A percentile compares a stretch with the other conserved stretches of the same genome.
These are phyloP conservation scores for Phylloscopus collybita DNA, from an alignment of 2,797 vertebrate species.

Conservation along the genomic window DNA sequence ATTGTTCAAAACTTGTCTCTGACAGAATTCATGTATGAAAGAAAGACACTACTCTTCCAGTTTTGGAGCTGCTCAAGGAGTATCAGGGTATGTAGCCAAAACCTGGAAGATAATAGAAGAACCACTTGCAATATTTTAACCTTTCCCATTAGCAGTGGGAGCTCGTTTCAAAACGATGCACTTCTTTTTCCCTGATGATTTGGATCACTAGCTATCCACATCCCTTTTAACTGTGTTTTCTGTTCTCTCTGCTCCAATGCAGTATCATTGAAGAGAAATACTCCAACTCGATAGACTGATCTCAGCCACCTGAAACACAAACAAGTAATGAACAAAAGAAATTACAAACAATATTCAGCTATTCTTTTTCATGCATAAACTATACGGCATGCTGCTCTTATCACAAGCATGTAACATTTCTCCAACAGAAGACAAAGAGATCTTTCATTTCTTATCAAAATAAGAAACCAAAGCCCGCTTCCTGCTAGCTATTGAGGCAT, in stretches of 20 bases:
- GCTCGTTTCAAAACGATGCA: background rate
- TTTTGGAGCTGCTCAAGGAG: background rate
- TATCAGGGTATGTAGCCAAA: background rate
- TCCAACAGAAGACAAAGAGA: background rate
- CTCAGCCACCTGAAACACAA: background rate
- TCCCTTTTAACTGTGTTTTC: background rate
- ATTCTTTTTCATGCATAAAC: background rate
- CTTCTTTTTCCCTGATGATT: background rate
- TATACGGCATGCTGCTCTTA: background rate
- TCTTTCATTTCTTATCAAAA: background rate
- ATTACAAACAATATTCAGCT: background rate
- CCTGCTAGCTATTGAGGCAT: background rate
- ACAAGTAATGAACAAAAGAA: background rate
- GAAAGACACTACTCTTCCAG: background rate
- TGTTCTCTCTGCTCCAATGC: background rate
- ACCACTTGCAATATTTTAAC: background rate
- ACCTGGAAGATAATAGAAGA: background rate
- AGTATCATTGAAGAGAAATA: background rate
- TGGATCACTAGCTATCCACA: background rate
- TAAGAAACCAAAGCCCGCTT: rapidly evolving
- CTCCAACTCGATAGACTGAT: background rate
- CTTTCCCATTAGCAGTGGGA: background rate
- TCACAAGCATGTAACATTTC: background rate
- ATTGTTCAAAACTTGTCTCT: background rate
- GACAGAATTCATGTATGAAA: background rate